Conservation (phyloP, 2,797 vertebrate genomes). For the Buceros bicornis region DNA sequence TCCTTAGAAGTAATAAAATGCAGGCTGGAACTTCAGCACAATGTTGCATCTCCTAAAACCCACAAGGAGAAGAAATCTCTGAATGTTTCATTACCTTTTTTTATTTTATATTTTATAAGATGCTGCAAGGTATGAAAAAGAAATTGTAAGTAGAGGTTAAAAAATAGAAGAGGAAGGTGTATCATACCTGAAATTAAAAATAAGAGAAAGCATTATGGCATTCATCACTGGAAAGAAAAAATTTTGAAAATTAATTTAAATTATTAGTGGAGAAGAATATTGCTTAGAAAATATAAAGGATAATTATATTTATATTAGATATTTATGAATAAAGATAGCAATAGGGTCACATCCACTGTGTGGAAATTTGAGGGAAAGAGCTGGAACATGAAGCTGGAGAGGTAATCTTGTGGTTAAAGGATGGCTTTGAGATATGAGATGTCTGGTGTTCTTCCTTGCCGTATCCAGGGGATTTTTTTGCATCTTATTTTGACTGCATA, state of each 20-base stretch:
- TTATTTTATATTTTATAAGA: slow-evolving; percentile 81
- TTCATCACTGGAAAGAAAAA: slow-evolving; percentile 37
- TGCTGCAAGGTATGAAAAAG: slow-evolving; percentile 68
- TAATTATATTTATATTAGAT: not conserved
- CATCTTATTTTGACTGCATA: not conserved
- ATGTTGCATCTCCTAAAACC: slow-evolving; percentile 69
- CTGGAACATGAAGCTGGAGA: not conserved
- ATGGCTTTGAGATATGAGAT: not conserved
- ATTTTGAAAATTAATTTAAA: not conserved
- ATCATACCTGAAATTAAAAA: slow-evolving; percentile 66
- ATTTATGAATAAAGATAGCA: not conserved
- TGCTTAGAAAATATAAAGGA: not conserved
- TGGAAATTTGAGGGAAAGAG: not conserved
- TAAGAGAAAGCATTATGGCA: slow-evolving; percentile 9
- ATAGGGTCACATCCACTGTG: not conserved
- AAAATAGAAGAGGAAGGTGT: slow-evolving; percentile 59
- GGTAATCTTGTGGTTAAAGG: not conserved
- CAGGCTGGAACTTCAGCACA: slow-evolving; percentile 53
- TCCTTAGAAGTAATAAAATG: slow-evolving; percentile 72
- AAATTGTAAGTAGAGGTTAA: slow-evolving; percentile 74
- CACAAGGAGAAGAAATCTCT: slow-evolving; percentile 72
- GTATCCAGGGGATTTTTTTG: not conserved
- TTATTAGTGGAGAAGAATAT: not conserved
- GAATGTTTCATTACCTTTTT: slow-evolving; percentile 78
- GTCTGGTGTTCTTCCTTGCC: not conserved